A percentile compares a stretch with the other conserved stretches of the same genome.
phyloP scores from a whole-genome alignment of 2,797 vertebrate species.

The Hydrophis major region DNA sequence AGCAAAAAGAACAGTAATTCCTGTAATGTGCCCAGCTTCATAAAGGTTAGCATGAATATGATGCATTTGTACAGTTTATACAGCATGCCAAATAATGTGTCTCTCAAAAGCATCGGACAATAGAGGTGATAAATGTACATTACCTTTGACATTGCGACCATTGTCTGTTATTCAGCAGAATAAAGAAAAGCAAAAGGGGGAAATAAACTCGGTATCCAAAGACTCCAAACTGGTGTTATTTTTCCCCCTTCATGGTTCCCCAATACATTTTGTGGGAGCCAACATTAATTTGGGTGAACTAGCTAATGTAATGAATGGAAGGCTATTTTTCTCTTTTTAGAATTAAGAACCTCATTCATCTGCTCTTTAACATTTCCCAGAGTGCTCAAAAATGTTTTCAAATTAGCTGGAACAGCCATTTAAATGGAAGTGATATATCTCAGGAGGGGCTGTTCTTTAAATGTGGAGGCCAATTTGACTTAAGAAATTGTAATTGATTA shows the following conservation, averaged over 20 bases:
- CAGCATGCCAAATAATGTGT: constrained; percentile 73
- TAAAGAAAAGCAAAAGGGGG: constrained; percentile 71
- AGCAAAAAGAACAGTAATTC: constrained; percentile 53
- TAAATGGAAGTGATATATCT: background rate
- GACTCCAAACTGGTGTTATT: constrained; percentile 33
- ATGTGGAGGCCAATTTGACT: background rate
- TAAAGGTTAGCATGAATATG: constrained; percentile 61
- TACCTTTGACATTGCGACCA: constrained; percentile 96
- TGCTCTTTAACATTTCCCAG: background rate
- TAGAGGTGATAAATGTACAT: constrained; percentile 67
- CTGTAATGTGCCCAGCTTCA: constrained; percentile 50
- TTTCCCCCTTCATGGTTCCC: background rate
- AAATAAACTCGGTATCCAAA: constrained; percentile 67
- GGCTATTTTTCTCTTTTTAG: background rate
- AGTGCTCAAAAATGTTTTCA: background rate
- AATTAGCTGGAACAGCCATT: background rate
- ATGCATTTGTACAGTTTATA: constrained; percentile 73
- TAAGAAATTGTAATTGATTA: background rate
- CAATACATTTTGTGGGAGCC: background rate
- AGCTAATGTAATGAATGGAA: background rate
- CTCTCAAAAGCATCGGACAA: constrained; percentile 67
- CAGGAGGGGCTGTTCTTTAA: background rate
- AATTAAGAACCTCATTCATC: background rate
- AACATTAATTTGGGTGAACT: background rate
- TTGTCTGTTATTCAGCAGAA: constrained; percentile 86